These are phyloP conservation scores for Calliopum simillimum DNA, from an alignment of 2,888 invertebrate species.

Conservation along the genomic window DNA sequence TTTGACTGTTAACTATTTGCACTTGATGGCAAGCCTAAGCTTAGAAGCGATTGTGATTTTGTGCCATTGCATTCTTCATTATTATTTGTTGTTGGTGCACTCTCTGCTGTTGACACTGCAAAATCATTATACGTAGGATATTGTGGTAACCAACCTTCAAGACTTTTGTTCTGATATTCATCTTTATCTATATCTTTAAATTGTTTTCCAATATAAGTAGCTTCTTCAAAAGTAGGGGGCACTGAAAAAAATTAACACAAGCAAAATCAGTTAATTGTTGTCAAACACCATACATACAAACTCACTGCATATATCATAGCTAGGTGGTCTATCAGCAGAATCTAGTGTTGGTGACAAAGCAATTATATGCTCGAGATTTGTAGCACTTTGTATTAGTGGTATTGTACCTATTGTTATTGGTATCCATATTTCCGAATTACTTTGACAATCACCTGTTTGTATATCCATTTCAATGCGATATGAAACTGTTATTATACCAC, in stretches of 20 bases:
- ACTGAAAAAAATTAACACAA: slow-evolving; percentile 39
- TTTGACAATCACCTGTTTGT: slow-evolving; percentile 38
- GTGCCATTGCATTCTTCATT: background rate
- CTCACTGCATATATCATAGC: slow-evolving; percentile 48
- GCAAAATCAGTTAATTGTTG: background rate
- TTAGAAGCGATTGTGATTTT: too few relatives aligned
- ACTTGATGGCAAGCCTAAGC: background rate
- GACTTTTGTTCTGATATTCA: background rate
- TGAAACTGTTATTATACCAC: slow-evolving; percentile 42
- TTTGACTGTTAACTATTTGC: background rate
- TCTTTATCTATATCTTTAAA: slow-evolving; percentile 50
- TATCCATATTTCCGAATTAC: slow-evolving; percentile 36
- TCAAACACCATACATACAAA: background rate
- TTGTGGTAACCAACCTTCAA: slow-evolving; percentile 49
- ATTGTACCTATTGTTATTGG: slow-evolving; percentile 52
- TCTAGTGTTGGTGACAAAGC: slow-evolving; percentile 41
- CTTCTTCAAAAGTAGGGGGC: slow-evolving; percentile 53
- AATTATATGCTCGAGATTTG: slow-evolving; percentile 41
- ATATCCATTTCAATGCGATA: slow-evolving; percentile 44
- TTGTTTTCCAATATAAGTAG: slow-evolving; percentile 45
- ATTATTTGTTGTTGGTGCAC: slow-evolving; percentile 17
- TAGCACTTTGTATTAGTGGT: slow-evolving; percentile 47
- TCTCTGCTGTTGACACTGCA: slow-evolving; percentile 33
- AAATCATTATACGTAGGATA: slow-evolving; percentile 52
- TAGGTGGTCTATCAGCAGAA: slow-evolving; percentile 44